These are phyloP conservation scores for Thaumatotibia leucotreta DNA, from an alignment of 1,140 invertebrate species.

Conservation along the genomic window DNA sequence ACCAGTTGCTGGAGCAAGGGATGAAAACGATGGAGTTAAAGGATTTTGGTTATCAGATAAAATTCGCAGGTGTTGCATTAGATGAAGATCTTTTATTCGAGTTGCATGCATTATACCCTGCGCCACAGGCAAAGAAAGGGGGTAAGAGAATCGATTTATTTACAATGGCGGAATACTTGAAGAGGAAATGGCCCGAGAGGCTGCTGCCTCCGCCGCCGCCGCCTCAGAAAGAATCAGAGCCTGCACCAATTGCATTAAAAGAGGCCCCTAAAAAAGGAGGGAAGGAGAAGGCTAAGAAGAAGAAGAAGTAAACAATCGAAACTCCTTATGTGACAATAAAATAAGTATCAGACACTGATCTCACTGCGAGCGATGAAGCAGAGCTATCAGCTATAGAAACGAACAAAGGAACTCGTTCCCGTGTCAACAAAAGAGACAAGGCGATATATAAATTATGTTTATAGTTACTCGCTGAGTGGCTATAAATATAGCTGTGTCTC, in stretches of 20 bases:
- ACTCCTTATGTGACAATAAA: too few relatives aligned
- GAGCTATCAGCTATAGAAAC: too few relatives aligned
- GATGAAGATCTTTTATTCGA: conserved; percentile 27
- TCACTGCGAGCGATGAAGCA: too few relatives aligned
- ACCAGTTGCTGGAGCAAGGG: conserved; percentile 25
- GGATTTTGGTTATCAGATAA: conserved; percentile 27
- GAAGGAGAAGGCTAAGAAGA: not conserved
- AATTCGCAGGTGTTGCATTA: conserved; percentile 17
- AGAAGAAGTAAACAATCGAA: not conserved
- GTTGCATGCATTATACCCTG: conserved; percentile 29
- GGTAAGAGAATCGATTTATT: conserved; percentile 19
- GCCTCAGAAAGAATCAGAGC: conserved; percentile 7
- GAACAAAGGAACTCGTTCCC: too few relatives aligned
- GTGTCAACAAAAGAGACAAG: too few relatives aligned
- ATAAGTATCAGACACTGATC: too few relatives aligned
- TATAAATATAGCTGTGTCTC: too few relatives aligned
- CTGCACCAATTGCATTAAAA: not conserved
- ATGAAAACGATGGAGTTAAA: conserved; percentile 20
- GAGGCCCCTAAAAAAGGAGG: not conserved
- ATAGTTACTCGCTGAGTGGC: too few relatives aligned
- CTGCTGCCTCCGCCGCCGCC: conserved; percentile 26
- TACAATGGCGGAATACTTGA: conserved; percentile 31
- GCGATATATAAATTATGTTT: too few relatives aligned
- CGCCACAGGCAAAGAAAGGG: conserved; percentile 31
- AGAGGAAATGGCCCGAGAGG: conserved; percentile 32